Percentiles rank a stretch among this genome's conserved stretches.
These are phyloP conservation scores for Syrphus vitripennis DNA, from an alignment of 2,888 invertebrate species.

Conservation along the genomic window DNA sequence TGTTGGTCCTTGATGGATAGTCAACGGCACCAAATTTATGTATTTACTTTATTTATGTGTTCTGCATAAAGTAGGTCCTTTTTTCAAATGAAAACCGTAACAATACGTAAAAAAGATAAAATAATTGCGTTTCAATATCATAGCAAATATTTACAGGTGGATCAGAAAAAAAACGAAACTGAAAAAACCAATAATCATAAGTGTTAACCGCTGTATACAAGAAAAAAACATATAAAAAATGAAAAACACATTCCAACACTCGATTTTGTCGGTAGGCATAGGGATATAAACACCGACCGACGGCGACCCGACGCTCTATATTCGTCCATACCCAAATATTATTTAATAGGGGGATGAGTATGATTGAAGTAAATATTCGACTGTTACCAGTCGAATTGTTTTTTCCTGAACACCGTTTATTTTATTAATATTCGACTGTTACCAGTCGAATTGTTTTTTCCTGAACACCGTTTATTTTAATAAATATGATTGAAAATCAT, in stretches of 20 bases:
- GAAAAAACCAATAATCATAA: conserved; percentile 63
- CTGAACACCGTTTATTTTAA: no score
- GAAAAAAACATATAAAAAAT: conserved; percentile 20
- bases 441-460: no score
- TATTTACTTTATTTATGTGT: neutral
- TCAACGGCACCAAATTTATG: no score
- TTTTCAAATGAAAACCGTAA: neutral
- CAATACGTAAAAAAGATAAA: conserved; percentile 6
- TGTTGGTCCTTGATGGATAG: no score
- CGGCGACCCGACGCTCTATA: neutral
- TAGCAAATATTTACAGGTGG: conserved; percentile 23
- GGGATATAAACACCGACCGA: neutral
- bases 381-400: no score
- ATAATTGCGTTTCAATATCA: conserved; percentile 51
- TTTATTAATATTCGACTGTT: no score
- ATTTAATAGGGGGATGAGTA: conserved; percentile 43
- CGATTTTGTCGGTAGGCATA: neutral
- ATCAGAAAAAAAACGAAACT: conserved; percentile 32
- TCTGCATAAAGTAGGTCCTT: neutral
- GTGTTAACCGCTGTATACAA: conserved; percentile 39
- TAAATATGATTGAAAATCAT: no score
- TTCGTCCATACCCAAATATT: neutral
- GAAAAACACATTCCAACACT: neutral
- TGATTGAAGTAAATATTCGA: no score
- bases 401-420: no score